Evolutionary conservation across 53 echinoderm and acorn worm species (phyloP), one percentile per base, ranked within the genome.

Genomic region (Echinometra lucunter): DNA sequence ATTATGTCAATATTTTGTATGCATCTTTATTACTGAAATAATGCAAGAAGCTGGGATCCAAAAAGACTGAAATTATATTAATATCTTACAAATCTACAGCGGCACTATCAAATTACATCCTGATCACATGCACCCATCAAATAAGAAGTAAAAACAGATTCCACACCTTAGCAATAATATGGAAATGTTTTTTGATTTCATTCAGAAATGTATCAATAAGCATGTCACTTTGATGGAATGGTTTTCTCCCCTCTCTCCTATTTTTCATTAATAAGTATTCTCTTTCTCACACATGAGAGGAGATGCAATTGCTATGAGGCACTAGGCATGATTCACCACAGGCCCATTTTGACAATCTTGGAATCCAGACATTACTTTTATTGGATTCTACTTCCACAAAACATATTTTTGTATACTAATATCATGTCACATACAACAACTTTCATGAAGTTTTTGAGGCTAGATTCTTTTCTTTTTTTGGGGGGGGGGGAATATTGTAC

Each of bases 161-260:
- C 53, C 28, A 32, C 32, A 12, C 13, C 72, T 30, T 32, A 35
- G 72, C 35, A 72, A 34, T 13, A 72, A 72, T 44, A 44, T 81
- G 40, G 42, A 44, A 40, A 81, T 81, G 81, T 25, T 44, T 44
- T 81, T 21, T 44, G 81, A 81, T 44, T 81, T 44, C 81, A 42
- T 81, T 81, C 81, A 81, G 21, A 23, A 81, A 81, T 81, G n/a
- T n/a, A 81, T 81, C 81, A 81, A 81, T 81, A 44, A 42, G 81
- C 81, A 81, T 44, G 16, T 74, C 32, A 35, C 17, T 37, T 35
- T 35, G 74, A 74, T 30, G 23, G 28, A 81, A 44, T 44, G 18
- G 18, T 21, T 81, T 85, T 25, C 85, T 49, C 49, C 85, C 7
- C 35, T 23, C 81, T 42, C 81, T 80, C 72, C 21, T 21, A 21